Evolutionary conservation across 2,888 invertebrate genomes (phyloP).

Genomic region (Napeogenes inachia): DNA sequence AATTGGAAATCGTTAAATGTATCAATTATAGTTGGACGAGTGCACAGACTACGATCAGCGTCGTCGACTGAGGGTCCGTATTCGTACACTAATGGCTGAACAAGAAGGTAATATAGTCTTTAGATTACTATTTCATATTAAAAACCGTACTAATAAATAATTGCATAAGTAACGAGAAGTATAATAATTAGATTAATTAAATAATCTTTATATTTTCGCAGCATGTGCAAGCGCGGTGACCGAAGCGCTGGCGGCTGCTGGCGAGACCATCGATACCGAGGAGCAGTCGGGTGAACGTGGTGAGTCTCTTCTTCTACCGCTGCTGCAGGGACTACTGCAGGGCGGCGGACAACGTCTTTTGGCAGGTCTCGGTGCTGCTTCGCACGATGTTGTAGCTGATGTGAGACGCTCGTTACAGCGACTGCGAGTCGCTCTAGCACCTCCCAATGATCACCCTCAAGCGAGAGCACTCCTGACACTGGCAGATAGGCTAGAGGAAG

Average conservation of each 20-base stretch:
- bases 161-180: not conserved
- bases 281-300: constrained; percentile 72
- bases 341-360: constrained; percentile 62
- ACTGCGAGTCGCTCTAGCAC: constrained; percentile 84
- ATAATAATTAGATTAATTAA: not conserved
- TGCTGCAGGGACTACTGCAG: constrained; percentile 82
- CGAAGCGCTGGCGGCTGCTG: constrained; percentile 63
- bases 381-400: constrained; percentile 83
- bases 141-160: not conserved
- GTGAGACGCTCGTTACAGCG: constrained; percentile 86
- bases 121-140: not conserved
- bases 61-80: constrained; percentile 86
- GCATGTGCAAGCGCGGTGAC: constrained; percentile 70
- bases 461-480: constrained; percentile 81
- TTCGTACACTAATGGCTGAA: constrained; percentile 90
- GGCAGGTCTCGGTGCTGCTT: constrained; percentile 68
- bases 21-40: constrained; percentile 82
- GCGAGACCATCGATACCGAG: constrained; percentile 46
- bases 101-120: constrained; percentile 82
- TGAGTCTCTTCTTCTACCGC: constrained; percentile 85
- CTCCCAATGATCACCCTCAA: constrained; percentile 68
- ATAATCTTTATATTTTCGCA: constrained; percentile 32
- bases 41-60: constrained; percentile 92
- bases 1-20: not conserved
- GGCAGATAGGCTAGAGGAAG: constrained; percentile 82